Evolutionary conservation across 2,113 vertebrate genomes (phyloP), one percentile per base, ranked within the genome.

Genomic region (Tringa solitaria): DNA sequence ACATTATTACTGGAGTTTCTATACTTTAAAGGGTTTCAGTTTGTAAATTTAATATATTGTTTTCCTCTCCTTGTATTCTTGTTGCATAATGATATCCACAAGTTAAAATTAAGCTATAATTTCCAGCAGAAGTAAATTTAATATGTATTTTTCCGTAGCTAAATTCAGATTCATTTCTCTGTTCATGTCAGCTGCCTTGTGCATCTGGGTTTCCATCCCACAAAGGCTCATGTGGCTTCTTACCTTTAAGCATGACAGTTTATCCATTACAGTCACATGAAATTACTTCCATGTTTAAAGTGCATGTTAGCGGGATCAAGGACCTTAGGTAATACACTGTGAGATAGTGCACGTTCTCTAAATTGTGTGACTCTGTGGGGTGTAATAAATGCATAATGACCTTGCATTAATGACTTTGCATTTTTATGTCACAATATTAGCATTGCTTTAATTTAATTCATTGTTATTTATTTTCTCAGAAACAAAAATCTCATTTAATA

Each of bases 401-500:
- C 57, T 75, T 89, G 51, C 39, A 15, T 74, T 68, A 82, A 59
- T 43, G 48, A 83, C 64, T 57, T 96, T 95, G 77, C n/a, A 46
- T 92, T 92, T 87, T 88, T 80, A 50, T 84, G 76, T 45, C 56
- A 61, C 76, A 72, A 21, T 65, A 69, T 82, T 92, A 65, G 28
- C 26, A 54, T 72, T 89, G 28, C 51, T 89, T 94, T 90, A 86
- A 81, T 91, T 93, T 82, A 80, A 75, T 77, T 24, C 30, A 41
- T n/a, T 76, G 37, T 51, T 51, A 56, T 87, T 90, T 96, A 90
- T 91, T 95, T 89, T 89, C 41, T 84, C 20, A 54, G 65, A 41
- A 95, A 87, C 45, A 92, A 84, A 89, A 78, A 37, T 84, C 74
- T 78, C 64, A 84, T 90, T 90, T 92, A 84, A 50, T 56, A 56